A percentile compares a stretch with the other conserved stretches of the same genome.
These are phyloP conservation scores for Trachymyrmex cornetzi DNA, from an alignment of 1,140 invertebrate genomes.

Conservation along the genomic window DNA sequence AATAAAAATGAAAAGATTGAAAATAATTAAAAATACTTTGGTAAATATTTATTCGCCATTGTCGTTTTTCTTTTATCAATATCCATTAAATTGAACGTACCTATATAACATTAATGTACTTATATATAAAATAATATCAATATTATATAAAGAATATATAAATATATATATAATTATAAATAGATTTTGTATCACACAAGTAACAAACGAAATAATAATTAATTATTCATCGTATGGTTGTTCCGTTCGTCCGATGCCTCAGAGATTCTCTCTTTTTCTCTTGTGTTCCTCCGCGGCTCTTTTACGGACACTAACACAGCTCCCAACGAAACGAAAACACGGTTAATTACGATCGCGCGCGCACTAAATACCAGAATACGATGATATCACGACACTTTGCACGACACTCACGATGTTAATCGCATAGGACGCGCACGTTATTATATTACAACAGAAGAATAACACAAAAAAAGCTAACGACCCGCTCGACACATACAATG, in stretches of 20 bases:
- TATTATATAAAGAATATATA: slow-evolving; percentile 5
- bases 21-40: slow-evolving; percentile 9
- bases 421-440: not conserved
- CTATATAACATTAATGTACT: no score
- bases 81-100: not conserved
- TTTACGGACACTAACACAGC: not conserved
- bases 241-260: not conserved
- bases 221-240: not conserved
- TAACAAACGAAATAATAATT: not conserved
- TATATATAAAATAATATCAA: not conserved
- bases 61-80: not conserved
- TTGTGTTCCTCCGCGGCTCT: not conserved
- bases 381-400: not conserved
- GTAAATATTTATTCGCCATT: not conserved
- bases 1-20: not conserved
- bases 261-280: not conserved
- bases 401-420: slow-evolving; percentile 10
- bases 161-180: not conserved
- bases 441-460: not conserved
- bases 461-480: not conserved
- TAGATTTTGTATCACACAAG: not conserved
- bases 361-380: not conserved
- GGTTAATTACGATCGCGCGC: not conserved
- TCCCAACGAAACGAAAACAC: not conserved
- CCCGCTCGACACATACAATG: not conserved